Conservation (phyloP, 2,113 vertebrate genomes). For the Rhagologus leucostigma region DNA sequence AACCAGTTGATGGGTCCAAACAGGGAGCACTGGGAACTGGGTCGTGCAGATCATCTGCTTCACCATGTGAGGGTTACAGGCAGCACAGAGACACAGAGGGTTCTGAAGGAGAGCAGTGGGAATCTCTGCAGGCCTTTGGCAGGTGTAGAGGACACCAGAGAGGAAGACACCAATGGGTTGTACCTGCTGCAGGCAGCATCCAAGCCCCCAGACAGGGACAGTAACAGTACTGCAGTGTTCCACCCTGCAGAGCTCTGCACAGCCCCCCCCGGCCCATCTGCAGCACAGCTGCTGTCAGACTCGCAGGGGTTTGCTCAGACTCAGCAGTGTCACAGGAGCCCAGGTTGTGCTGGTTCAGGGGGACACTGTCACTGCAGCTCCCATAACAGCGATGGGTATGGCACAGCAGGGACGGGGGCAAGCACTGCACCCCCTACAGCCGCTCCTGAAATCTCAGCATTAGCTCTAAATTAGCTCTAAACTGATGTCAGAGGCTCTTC, state of each 20-base stretch:
- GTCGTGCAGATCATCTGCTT: neutral
- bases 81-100: neutral
- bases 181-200: neutral
- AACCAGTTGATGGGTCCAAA: neutral
- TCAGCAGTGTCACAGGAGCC: neutral
- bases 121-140: neutral
- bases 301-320: neutral
- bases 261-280: too few relatives aligned
- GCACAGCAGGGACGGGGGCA: neutral
- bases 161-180: neutral
- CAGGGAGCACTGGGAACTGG: neutral
- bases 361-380: neutral
- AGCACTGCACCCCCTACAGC: neutral
- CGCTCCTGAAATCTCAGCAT: neutral
- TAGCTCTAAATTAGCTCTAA: neutral
- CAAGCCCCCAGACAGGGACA: neutral
- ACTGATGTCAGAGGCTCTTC: neutral
- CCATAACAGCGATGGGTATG: rapidly evolving
- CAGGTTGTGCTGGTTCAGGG: neutral
- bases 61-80: neutral
- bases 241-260: neutral
- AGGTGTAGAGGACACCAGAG: neutral
- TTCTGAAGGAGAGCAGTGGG: neutral
- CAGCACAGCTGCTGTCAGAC: neutral
- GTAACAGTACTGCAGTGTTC: neutral